phyloP scores from a whole-genome alignment of 2,113 vertebrate genomes.

The Corythornis madagascariensis region DNA sequence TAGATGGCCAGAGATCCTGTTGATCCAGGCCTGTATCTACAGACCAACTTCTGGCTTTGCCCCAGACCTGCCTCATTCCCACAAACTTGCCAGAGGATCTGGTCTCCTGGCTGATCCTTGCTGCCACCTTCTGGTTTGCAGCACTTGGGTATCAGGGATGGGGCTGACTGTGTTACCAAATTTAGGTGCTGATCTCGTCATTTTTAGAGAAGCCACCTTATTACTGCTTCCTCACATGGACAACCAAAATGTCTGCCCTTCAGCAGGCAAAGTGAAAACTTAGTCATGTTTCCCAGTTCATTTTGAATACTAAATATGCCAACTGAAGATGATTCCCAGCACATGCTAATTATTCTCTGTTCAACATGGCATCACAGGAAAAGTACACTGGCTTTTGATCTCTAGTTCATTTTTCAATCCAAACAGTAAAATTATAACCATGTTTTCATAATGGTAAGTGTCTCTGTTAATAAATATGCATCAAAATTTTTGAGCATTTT shows the following conservation, averaged over 20 bases:
- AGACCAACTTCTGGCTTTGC: neutral
- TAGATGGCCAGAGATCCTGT: neutral
- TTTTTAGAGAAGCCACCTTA: neutral
- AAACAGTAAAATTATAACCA: neutral
- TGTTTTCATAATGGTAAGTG: neutral
- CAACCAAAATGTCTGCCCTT: neutral
- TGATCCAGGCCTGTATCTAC: neutral
- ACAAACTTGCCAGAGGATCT: neutral
- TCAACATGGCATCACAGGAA: neutral
- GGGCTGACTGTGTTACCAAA: neutral
- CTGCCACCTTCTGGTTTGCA: neutral
- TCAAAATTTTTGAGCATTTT: neutral
- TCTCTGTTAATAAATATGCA: neutral
- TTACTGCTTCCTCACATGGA: neutral
- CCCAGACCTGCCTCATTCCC: neutral
- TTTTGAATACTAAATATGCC: neutral
- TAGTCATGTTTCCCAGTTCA: neutral
- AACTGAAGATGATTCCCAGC: neutral
- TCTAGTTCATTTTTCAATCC: neutral
- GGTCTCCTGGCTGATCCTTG: neutral
- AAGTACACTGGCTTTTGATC: neutral
- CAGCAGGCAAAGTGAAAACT: neutral
- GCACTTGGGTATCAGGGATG: fast-evolving
- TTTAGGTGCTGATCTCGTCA: neutral
- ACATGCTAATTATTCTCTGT: neutral